These are phyloP conservation scores for Chymomyza amoena DNA, from an alignment of 2,888 invertebrate genomes.

Conservation along the genomic window DNA sequence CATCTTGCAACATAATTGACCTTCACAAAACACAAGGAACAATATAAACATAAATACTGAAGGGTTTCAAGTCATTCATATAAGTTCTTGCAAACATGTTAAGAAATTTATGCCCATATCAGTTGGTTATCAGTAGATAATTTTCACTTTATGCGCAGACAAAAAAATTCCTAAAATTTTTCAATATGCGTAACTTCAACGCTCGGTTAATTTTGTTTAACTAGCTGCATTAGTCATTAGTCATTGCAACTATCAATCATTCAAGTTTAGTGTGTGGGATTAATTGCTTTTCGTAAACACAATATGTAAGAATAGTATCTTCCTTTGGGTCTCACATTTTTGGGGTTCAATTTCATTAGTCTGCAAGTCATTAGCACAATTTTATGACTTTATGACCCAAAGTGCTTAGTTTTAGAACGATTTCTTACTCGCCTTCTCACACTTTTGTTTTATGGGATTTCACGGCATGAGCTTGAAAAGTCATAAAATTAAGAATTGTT, in stretches of 20 bases:
- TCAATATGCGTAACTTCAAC: not conserved
- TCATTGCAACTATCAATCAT: not conserved
- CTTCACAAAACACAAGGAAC: too few relatives aligned
- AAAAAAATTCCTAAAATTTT: not conserved
- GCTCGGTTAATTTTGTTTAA: not conserved
- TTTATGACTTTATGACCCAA: conserved; percentile 19
- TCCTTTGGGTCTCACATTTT: conserved; percentile 12
- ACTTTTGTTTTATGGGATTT: not conserved
- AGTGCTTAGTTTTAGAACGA: conserved; percentile 32
- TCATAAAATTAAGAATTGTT: not conserved
- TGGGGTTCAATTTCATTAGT: conserved; percentile 50
- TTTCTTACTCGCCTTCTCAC: conserved; percentile 29
- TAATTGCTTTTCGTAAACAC: conserved; percentile 6
- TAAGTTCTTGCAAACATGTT: conserved; percentile 26
- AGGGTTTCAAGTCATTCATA: not conserved
- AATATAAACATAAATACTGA: too few relatives aligned
- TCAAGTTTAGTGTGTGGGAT: not conserved
- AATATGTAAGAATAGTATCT: not conserved
- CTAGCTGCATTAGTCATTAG: not conserved
- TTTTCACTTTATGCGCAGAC: not conserved
- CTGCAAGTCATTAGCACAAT: conserved; percentile 53
- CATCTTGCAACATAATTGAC: too few relatives aligned
- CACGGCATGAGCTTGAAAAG: not conserved
- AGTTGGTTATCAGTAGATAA: not conserved
- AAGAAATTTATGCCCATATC: too few relatives aligned